Conservation (phyloP, 2,888 invertebrate genomes). For the Prenolepis imparis region DNA sequence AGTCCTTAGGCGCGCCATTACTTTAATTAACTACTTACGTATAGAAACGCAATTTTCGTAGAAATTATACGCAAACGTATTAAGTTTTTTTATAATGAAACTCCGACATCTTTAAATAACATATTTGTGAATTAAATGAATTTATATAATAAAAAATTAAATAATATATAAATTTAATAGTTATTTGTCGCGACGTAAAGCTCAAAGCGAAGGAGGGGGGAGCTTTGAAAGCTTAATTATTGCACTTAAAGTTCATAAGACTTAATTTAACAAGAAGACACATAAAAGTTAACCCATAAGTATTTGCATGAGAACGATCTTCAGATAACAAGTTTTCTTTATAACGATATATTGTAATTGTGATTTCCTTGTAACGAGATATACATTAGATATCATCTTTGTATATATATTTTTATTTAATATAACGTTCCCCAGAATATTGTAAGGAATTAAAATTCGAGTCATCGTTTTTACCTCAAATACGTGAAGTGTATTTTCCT, state of each 20-base stretch:
- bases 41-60: slow-evolving; percentile 46
- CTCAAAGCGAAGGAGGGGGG: not conserved
- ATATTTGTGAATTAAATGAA: not conserved
- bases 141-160: not conserved
- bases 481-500: not conserved
- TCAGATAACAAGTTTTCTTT: slow-evolving; percentile 25
- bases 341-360: too few relatives aligned
- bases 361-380: too few relatives aligned
- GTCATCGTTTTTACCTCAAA: not conserved
- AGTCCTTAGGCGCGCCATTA: slow-evolving; percentile 54
- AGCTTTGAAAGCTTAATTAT: not conserved
- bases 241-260: slow-evolving; percentile 23
- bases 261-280: slow-evolving; percentile 22
- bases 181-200: not conserved
- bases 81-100: slow-evolving; percentile 31
- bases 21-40: slow-evolving; percentile 52
- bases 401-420: slow-evolving; percentile 6
- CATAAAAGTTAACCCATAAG: slow-evolving; percentile 1
- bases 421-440: not conserved
- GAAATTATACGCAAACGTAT: not conserved
- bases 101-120: slow-evolving; percentile 17
- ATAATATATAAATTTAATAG: slow-evolving; percentile 19
- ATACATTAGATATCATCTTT: slow-evolving; percentile 15
- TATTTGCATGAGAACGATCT: slow-evolving; percentile 1
- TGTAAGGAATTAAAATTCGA: not conserved